A percentile compares a stretch with the other conserved stretches of the same genome.
These are phyloP conservation scores for Caenorhabditis afra DNA, from an alignment of 2,888 invertebrate genomes.

Conservation along the genomic window DNA sequence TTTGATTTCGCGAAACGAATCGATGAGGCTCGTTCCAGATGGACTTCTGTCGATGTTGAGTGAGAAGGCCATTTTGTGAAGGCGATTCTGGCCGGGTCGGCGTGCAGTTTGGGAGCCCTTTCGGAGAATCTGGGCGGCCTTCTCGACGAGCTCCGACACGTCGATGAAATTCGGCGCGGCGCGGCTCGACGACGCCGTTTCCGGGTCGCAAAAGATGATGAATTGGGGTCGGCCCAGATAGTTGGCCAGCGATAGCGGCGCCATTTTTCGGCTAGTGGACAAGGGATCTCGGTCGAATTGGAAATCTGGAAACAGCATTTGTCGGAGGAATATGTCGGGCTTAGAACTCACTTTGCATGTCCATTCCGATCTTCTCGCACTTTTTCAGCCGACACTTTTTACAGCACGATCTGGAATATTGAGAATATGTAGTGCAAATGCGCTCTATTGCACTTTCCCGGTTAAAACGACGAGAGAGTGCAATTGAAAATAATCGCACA, in stretches of 20 bases:
- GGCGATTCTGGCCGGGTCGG: conserved; percentile 7
- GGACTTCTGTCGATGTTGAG: conserved; percentile 9
- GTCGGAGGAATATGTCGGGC: too few species aligned
- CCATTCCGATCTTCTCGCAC: conserved; percentile 32
- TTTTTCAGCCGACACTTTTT: conserved; percentile 40
- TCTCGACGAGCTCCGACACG: conserved; percentile 6
- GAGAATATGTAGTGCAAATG: not conserved
- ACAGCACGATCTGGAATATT: conserved; percentile 15
- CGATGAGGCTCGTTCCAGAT: not conserved
- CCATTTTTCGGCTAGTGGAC: conserved; percentile 8
- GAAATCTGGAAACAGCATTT: conserved; percentile 17
- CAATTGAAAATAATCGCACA: too few species aligned
- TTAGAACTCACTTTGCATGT: conserved; percentile 36
- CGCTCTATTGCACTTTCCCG: too few species aligned
- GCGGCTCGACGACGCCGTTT: conserved; percentile 9
- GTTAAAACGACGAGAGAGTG: too few species aligned
- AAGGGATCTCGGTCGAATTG: conserved; percentile 28
- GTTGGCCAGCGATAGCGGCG: conserved; percentile 16
- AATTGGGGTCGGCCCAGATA: conserved; percentile 29
- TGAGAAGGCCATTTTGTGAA: conserved; percentile 2
- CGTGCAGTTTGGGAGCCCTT: too few species aligned
- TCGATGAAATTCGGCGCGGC: not conserved
- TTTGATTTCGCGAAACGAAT: too few species aligned
- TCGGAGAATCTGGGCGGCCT: not conserved
- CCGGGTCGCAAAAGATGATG: conserved; percentile 31